Conservation (phyloP, 2,113 vertebrate species). For the Nycticebus coucang region DNA sequence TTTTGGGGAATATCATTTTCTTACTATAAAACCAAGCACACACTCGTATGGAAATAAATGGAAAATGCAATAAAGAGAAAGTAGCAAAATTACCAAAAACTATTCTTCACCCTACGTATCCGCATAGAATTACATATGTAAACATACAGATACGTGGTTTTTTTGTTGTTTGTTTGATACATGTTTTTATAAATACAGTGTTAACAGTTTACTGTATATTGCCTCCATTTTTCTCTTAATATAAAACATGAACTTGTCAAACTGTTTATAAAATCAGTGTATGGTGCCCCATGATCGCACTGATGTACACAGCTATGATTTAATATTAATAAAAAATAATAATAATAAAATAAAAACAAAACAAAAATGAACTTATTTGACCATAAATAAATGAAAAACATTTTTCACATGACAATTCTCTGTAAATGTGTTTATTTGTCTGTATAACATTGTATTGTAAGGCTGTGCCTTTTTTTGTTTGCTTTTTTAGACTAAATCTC, state of each 20-base stretch:
- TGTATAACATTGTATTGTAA: conserved; percentile 3
- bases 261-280: too few relatives aligned
- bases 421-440: not conserved
- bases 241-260: too few relatives aligned
- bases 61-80: not conserved
- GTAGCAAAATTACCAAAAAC: not conserved
- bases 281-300: too few relatives aligned
- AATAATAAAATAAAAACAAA: too few relatives aligned
- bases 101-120: not conserved
- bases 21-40: not conserved
- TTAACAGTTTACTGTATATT: not conserved
- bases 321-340: too few relatives aligned
- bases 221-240: not conserved
- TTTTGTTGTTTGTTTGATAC: too few relatives aligned
- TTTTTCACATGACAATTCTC: not conserved
- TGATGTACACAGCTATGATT: too few relatives aligned
- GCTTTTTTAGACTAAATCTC: too few relatives aligned
- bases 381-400: not conserved
- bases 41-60: not conserved
- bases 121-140: not conserved
- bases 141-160: too few relatives aligned
- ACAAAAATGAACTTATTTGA: not conserved
- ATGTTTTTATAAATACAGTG: not conserved
- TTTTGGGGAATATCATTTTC: not conserved
- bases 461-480: not conserved